These are phyloP conservation scores for Antedon mediterranea DNA, from an alignment of 53 echinoderm and acorn worm genomes.

Conservation along the genomic window DNA sequence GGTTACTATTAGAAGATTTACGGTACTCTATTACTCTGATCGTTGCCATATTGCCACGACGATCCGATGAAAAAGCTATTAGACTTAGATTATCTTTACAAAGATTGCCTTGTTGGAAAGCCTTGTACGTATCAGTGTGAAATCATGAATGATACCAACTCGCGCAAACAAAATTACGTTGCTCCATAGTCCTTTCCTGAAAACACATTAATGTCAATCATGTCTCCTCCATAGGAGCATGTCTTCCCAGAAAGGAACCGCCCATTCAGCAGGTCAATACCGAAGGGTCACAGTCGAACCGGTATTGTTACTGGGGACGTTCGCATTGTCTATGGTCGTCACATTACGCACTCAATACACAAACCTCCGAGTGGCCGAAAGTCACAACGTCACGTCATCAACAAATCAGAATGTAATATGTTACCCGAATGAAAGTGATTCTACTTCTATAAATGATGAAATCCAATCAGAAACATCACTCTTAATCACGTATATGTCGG, in stretches of 20 bases:
- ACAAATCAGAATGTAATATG: neutral
- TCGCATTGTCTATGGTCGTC: conserved; percentile 34
- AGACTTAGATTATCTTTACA: too few relatives aligned
- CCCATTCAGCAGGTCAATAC: conserved; percentile 6
- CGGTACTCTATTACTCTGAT: too few relatives aligned
- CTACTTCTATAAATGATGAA: neutral
- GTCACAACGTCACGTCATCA: conserved; percentile 11
- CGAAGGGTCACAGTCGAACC: conserved; percentile 79
- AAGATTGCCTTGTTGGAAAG: too few relatives aligned
- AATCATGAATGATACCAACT: too few relatives aligned
- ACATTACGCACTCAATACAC: conserved; percentile 56
- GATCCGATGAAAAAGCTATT: too few relatives aligned
- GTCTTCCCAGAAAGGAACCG: neutral
- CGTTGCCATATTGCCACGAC: too few relatives aligned
- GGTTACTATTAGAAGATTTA: too few relatives aligned
- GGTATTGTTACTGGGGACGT: conserved; percentile 31
- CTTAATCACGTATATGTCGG: conserved; percentile 31
- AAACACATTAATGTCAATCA: too few relatives aligned
- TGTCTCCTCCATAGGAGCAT: too few relatives aligned
- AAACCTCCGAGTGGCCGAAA: conserved; percentile 16
- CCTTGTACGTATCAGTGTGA: too few relatives aligned
- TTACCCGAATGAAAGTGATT: neutral
- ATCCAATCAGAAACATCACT: conserved; percentile 33
- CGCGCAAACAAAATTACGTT: too few relatives aligned
- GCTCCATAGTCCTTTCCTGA: too few relatives aligned